Base-by-base conservation (phyloP, 2,797 vertebrate species). In the Heliangelus exortis region DNA sequence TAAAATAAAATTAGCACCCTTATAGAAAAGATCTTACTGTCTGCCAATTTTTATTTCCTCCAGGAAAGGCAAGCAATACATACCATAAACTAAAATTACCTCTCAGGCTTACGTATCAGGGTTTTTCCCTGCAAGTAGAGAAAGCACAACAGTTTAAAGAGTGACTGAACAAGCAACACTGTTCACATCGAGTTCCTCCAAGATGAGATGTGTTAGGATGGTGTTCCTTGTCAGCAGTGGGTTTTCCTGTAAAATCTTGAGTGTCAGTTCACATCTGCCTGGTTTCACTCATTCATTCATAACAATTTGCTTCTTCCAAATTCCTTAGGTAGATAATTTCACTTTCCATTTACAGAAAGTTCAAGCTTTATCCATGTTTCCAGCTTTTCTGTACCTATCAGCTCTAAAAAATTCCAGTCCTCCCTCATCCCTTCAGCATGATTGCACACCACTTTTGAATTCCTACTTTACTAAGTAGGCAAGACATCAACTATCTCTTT, bases 71-170 rank as follows among this genome's bases (percentile, higher is more conserved):
- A 72, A 84, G 69, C 5, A 3, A 21, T 53, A 59, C 31, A 57
- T 8, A 63, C 29, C 15, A 45, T 25, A 67, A 78, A 78, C 50
- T 61, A 68, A 79, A 91, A 39, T 74, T 80, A 83, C 28, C 76
- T 58, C 26, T 50, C 55, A 43, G 50, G 5, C 18, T 29, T 22
- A 39, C 89, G 31, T 59, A 67, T 39, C 33, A 54, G 20, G 13
- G 23, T 39, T 72, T 28, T 1, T 4, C 62, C 10, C 48, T 9
- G 2, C 47, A 65, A 23, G 33, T 45, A 65, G 6, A 61, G 22
- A 58, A 89, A 92, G 92, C 61, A 91, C 79, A 90, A 15, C 36
- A 91, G 90, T 75, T 91, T 87, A 80, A 55, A 43, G 41, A 66
- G 39, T 45, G 14, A 54, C 25, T 51, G 19, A 53, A 48, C 34